phyloP scores from a whole-genome alignment of 2,797 vertebrate genomes.

The Neosilurus mollespiculum region DNA sequence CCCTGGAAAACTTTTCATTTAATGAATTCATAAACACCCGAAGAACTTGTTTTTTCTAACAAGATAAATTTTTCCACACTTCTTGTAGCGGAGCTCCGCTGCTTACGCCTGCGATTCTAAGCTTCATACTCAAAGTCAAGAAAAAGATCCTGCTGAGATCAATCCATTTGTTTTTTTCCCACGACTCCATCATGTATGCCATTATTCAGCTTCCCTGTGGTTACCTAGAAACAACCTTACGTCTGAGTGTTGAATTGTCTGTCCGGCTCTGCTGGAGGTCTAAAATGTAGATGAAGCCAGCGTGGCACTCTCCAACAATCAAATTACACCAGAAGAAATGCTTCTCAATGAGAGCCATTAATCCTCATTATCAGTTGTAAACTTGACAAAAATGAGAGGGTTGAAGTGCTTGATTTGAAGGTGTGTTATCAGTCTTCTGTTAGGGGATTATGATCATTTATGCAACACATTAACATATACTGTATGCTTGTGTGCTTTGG shows the following conservation, averaged over 20 bases:
- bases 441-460: conserved; percentile 8
- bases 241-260: conserved; percentile 32
- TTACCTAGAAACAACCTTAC: conserved; percentile 30
- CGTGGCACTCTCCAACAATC: conserved; percentile 8
- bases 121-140: background rate
- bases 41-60: background rate
- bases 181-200: conserved; percentile 23
- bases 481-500: background rate
- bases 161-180: conserved; percentile 20
- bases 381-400: conserved; percentile 31
- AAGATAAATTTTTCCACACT: background rate
- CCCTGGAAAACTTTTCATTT: background rate
- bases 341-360: conserved; percentile 27
- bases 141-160: conserved; percentile 34
- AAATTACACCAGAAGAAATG: conserved; percentile 24
- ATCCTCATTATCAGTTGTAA: conserved; percentile 30
- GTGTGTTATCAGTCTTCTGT: background rate
- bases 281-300: conserved; percentile 6
- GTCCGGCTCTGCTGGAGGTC: conserved; percentile 27
- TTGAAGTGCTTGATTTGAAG: conserved; percentile 3
- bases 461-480: background rate
- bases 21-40: background rate
- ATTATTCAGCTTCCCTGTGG: conserved; percentile 19
- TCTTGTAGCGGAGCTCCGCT: too few relatives aligned
- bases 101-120: background rate